phyloP scores from a whole-genome alignment of 2,113 vertebrate species.

The Myiozetetes cayanensis region DNA sequence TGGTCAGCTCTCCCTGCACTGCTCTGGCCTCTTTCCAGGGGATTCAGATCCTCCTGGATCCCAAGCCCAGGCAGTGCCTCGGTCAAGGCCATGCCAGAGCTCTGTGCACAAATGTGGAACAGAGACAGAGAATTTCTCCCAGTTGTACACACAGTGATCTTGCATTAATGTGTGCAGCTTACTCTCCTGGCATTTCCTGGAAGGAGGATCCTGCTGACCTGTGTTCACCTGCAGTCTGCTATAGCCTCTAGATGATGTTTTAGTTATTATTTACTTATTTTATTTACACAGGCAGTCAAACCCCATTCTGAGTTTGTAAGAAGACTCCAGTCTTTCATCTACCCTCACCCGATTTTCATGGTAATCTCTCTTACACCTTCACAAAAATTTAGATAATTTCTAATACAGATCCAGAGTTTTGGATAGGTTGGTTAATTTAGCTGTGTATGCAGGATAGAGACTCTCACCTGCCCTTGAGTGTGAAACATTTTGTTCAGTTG shows the following conservation, averaged over 20 bases:
- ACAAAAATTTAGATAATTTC: background rate
- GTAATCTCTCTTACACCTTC: background rate
- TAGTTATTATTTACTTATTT: background rate
- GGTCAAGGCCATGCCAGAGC: background rate
- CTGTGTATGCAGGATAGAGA: accelerated
- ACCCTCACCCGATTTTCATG: background rate
- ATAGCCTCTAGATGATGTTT: background rate
- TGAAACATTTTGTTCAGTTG: background rate
- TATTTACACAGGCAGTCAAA: background rate
- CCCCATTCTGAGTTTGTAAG: background rate
- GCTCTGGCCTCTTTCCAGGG: background rate
- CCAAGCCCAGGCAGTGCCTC: accelerated
- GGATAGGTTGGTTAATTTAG: background rate
- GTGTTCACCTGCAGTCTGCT: background rate
- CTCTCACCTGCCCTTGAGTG: background rate
- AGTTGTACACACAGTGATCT: background rate
- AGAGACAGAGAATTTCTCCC: background rate
- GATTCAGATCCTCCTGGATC: background rate
- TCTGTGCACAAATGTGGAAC: accelerated
- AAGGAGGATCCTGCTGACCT: background rate
- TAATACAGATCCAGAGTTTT: background rate
- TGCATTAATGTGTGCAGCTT: accelerated
- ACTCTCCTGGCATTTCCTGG: background rate
- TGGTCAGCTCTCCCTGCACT: background rate
- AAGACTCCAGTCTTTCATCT: background rate